Percentiles rank a stretch among this genome's conserved stretches.
Evolutionary conservation across 2,888 invertebrate genomes (phyloP).

Genomic region (Bugula neritina): DNA sequence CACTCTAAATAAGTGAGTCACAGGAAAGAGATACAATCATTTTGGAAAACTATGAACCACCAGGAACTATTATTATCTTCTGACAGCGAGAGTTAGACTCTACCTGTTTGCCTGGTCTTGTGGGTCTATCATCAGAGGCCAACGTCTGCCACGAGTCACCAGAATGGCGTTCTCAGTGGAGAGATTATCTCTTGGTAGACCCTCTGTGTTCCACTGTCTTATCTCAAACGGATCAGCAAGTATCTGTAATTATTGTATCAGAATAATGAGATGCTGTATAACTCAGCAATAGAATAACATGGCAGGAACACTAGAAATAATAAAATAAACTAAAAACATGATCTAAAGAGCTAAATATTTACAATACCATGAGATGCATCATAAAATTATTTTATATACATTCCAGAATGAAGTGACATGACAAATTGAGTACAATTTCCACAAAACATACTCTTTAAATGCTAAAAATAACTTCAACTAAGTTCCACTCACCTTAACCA

Average conservation of each 20-base stretch:
- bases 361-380: no score
- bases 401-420: background rate
- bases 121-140: constrained; percentile 56
- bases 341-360: background rate
- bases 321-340: background rate
- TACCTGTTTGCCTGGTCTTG: constrained; percentile 50
- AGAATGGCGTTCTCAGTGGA: constrained; percentile 55
- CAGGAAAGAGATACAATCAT: no score
- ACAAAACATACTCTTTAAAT: no score
- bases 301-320: background rate
- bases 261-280: no score
- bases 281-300: background rate
- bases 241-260: constrained; percentile 33
- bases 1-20: no score
- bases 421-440: background rate
- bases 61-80: no score
- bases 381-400: no score
- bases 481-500: constrained; percentile 38
- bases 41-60: no score
- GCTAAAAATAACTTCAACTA: background rate
- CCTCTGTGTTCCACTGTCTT: constrained; percentile 58
- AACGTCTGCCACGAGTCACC: constrained; percentile 52
- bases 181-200: constrained; percentile 52
- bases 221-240: constrained; percentile 58
- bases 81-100: no score